phyloP scores from a whole-genome alignment of 2,113 vertebrate genomes.

The Eulemur macaco region DNA sequence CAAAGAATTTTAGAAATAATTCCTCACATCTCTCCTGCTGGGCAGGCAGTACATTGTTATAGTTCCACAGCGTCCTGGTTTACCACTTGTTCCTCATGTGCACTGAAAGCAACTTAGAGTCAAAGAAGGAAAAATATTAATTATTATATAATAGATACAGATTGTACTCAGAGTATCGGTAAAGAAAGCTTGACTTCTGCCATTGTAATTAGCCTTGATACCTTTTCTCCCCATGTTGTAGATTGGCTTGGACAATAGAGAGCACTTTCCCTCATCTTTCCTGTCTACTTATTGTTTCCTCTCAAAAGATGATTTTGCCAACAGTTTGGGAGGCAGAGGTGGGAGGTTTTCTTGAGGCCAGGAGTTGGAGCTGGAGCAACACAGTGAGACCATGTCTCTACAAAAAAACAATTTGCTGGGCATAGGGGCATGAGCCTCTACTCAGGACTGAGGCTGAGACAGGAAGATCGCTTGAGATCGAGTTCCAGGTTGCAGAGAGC shows the following conservation, averaged over 20 bases:
- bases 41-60: not conserved
- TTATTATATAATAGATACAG: not conserved
- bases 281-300: not conserved
- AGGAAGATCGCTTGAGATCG: too few species aligned
- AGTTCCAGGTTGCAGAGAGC: too few species aligned
- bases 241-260: not conserved
- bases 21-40: not conserved
- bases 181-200: not conserved
- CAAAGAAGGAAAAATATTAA: not conserved
- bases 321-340: too few species aligned
- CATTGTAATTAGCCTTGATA: not conserved
- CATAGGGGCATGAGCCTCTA: too few species aligned
- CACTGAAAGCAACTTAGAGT: not conserved
- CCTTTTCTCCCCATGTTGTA: not conserved
- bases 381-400: too few species aligned
- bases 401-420: too few species aligned
- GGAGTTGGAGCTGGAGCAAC: too few species aligned
- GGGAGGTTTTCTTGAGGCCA: too few species aligned
- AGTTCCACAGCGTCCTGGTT: not conserved
- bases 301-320: not conserved
- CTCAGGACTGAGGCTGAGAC: too few species aligned
- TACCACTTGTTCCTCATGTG: not conserved
- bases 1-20: not conserved
- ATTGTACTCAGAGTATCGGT: not conserved
- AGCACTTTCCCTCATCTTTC: not conserved